Evolutionary conservation across 2,888 invertebrate species (phyloP), one percentile per base, ranked within the genome.

Genomic region (Pachycephus smyrnensis): DNA sequence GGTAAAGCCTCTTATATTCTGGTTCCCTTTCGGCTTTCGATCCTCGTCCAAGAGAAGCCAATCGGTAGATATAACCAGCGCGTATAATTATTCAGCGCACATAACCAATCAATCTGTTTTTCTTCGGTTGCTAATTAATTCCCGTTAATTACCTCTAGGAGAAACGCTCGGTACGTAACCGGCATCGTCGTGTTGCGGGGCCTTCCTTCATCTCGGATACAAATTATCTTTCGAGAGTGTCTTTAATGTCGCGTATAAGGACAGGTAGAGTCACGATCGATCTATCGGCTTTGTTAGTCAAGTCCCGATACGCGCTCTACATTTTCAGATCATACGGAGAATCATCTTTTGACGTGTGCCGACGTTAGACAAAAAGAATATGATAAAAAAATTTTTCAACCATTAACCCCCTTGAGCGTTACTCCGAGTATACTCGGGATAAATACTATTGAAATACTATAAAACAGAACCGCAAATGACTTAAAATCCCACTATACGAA

Each of bases 101-200:
- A 82, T 77, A 81, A 80, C 82, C 81, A 81, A 84, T 84, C 87
- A 82, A 84, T 85, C 83, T 84, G 87, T 87, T 86, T 84, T 83
- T 84, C 32, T 81, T 79, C 74, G 83, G 81, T 80, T 81, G 84
- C 87, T 86, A 88, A 88, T 88, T 88, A 89, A 89, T 89, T 88
- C 87, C 86, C 85, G 88, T 88, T 89, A 89, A 88, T 89, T 89
- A 89, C 86, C 87, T 71, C 80, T 75, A 78, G 79, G 81, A 81
- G 82, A 82, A 81, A 82, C 82, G 83, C 77, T 32, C 30, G 11
- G 71, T 32, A 71, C 82, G 77, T 78, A 76, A 76, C 75, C 30
- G 37, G 31, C 68, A 23, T 68, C 75, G 79, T 83, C 83, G 82
- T 81, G 81, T 84, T 83, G 81, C 81, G 81, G 82, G 83, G 82